A percentile compares a stretch with the other conserved stretches of the same genome.
Evolutionary conservation across 2,888 invertebrate genomes (phyloP).

Genomic region (Asteroscopus sphinx): DNA sequence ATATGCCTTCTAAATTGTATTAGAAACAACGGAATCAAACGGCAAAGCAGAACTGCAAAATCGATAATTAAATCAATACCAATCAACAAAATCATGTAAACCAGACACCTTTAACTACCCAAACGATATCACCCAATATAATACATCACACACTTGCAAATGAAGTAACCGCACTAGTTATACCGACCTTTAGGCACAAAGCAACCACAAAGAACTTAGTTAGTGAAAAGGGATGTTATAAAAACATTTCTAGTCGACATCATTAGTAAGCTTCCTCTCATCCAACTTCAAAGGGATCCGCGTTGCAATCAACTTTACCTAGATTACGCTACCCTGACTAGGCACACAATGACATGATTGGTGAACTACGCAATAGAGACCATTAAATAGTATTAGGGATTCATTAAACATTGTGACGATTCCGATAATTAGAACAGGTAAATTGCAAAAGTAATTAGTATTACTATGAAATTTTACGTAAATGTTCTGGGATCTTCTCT

Average conservation of each 20-base stretch:
- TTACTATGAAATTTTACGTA: no score
- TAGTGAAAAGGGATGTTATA: slow-evolving; percentile 11
- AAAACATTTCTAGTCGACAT: slow-evolving; percentile 11
- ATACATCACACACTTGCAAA: not conserved
- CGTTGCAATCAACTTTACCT: slow-evolving; percentile 12
- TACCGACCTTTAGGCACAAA: not conserved
- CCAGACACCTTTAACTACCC: not conserved
- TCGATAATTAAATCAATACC: no score
- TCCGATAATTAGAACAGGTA: no score
- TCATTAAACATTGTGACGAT: no score
- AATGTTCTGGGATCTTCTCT: not conserved
- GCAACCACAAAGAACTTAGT: slow-evolving; percentile 3
- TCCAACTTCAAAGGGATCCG: slow-evolving; percentile 19
- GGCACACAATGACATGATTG: not conserved
- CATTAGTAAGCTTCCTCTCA: not conserved
- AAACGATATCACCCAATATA: not conserved
- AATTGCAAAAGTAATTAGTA: no score
- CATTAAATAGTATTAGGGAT: no score
- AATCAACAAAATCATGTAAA: no score
- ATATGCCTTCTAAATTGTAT: no score
- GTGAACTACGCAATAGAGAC: not conserved
- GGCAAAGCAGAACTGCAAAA: no score
- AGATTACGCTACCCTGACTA: not conserved
- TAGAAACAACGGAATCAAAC: no score
- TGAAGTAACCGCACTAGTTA: not conserved